Evolutionary conservation across 2,113 vertebrate species (phyloP), one percentile per base, ranked within the genome.

Genomic region (Clarias batrachus): DNA sequence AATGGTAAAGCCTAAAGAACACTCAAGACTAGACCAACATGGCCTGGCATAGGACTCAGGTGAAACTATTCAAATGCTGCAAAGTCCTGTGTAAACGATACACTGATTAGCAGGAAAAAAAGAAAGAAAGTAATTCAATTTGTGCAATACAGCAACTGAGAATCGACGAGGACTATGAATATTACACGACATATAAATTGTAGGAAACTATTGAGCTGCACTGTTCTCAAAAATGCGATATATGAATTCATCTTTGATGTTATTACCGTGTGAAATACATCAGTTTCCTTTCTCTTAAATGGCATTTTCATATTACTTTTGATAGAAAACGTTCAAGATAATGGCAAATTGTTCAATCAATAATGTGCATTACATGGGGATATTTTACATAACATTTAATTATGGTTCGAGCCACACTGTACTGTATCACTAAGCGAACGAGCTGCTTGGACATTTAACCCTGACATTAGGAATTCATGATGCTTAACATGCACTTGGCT

Each of bases 1-100:
- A 93, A 92, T 86, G 89, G 89, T 92, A 87, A 65, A 83, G 70
- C 60, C 90, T 89, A 91, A 92, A 87, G 84, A 91, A 87, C 93
- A 89, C 91, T 90, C 90, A 93, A 91, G 91, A 91, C 90, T 79
- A 88, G 73, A 87, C 57, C 60, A 78, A 68, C 56, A 77, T 14
- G 60, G 86, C 21, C 48, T 37, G 66, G 11, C 21, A 37, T 25
- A 73, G 66, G 68, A 56, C 27, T 70, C 16, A 23, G 78, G 23
- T 60, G 13, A 62, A 81, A 70, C 33, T 17, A 52, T 56, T 63
- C 59, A 33, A 30, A 78, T 85, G 52, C 52, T 56, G 54, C 57
- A 63, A 14, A 54, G 33, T 62, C 56, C 12, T 23, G 62, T 62
- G 13, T 30, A 68, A 52, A n/a, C 5, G 17, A 10, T 41, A 9